Base-by-base conservation (phyloP, 2,797 vertebrate species). In the Margarornis squamiger region DNA sequence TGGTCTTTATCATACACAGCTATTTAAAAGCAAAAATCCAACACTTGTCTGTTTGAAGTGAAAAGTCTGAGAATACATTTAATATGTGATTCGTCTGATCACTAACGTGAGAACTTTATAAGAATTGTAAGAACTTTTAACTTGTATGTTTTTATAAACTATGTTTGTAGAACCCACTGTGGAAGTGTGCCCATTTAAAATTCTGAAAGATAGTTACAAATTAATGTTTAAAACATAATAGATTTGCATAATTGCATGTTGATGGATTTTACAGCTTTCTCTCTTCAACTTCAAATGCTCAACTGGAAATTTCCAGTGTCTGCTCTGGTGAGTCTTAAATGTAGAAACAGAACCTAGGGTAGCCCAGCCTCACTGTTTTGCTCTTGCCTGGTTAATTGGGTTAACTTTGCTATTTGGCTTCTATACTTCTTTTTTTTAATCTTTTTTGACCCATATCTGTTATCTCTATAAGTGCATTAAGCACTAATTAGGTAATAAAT, bases 1-100 rank as follows among this genome's bases (percentile, higher is more conserved):
- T 46, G 34, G 19, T 93, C 30, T 92, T 90, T 75, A 58, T 89
- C 70, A 68, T 51, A 72, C 14, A 13, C 57, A 92, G 23, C 58
- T 75, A 71, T 86, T 91, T 91, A 52, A 83, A 92, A 93, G 24
- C 62, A 92, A 85, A 91, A 89, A 43, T 54, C 51, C 68, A 93
- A 49, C 20, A 30, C 14, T 76, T 78, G 12, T 78, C 76, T 88
- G 15, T 83, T 81, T 68, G 63, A 92, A 94, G 46, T 66, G 86
- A 80, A n/a, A 86, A 68, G n/a, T 77, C 46, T 84, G 54, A 58
- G 24, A 65, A 45, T 63, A 51, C 24, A 85, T 11, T 32, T 39
- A 46, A n/a, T 36, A 18, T 79, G 27, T 24, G 23, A 70, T 88
- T 90, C 71, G 38, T 85, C 24, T 63, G 8, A 51, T 86, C 14